A percentile compares a stretch with the other conserved stretches of the same genome.
phyloP scores from a whole-genome alignment of 2,113 vertebrate species.

The Equus przewalskii region DNA sequence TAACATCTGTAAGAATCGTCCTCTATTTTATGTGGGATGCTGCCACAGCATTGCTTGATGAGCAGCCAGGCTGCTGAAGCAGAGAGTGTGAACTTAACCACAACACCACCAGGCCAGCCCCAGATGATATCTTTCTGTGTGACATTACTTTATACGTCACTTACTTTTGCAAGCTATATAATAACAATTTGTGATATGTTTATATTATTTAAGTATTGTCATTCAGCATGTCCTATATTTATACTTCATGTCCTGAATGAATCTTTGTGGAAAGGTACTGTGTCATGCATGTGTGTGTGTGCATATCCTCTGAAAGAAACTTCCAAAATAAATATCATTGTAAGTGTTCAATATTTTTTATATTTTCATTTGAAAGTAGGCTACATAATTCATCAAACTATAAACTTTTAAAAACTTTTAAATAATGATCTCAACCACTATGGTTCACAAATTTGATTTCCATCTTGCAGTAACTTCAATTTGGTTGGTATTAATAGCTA shows the following conservation, averaged over 20 bases:
- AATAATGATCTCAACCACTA: conserved; percentile 9
- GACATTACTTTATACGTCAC: background rate
- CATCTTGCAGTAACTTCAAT: conserved; percentile 28
- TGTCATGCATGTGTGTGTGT: background rate
- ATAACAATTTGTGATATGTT: background rate
- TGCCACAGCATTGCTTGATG: too few species aligned
- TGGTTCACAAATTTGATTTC: conserved; percentile 38
- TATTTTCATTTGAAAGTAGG: background rate
- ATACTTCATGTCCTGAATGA: background rate
- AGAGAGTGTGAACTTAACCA: too few species aligned
- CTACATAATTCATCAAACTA: background rate
- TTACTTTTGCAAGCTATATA: background rate
- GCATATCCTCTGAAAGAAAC: background rate
- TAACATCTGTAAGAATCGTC: too few species aligned
- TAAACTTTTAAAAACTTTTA: background rate
- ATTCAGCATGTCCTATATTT: background rate
- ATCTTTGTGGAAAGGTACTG: background rate
- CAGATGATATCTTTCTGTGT: background rate
- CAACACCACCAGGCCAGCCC: too few species aligned
- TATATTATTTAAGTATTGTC: background rate
- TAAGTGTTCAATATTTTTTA: background rate
- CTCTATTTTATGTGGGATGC: too few species aligned
- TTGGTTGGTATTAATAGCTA: conserved; percentile 26
- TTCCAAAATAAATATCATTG: background rate
- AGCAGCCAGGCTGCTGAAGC: too few species aligned